Conservation (phyloP, 2,113 vertebrate genomes). For the Morone chrysops region DNA sequence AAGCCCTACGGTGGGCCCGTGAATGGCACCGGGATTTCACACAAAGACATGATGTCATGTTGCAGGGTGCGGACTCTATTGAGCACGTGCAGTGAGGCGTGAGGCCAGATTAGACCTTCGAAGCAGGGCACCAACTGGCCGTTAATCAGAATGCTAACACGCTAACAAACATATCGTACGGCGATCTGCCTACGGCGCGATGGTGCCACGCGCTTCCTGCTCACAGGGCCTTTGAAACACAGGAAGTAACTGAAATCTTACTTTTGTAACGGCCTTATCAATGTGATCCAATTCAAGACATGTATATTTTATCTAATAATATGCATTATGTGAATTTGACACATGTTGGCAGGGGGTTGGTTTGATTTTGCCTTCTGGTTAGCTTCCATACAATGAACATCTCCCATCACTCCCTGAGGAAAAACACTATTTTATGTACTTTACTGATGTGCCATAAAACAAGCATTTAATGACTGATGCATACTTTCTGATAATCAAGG, state of each 20-base stretch:
- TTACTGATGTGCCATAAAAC: no score
- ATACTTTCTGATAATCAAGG: neutral
- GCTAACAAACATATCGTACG: constrained; percentile 92
- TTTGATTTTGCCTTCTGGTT: constrained; percentile 47
- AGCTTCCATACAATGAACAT: constrained; percentile 43
- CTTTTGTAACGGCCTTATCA: constrained; percentile 42
- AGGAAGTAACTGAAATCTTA: constrained; percentile 62
- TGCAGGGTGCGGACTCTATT: constrained; percentile 88
- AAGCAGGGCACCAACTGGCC: constrained; percentile 85
- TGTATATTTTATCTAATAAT: constrained; percentile 48
- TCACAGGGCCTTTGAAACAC: constrained; percentile 70
- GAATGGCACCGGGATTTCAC: constrained; percentile 90
- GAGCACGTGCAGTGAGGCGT: constrained; percentile 89
- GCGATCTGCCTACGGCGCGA: constrained; percentile 88
- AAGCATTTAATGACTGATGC: neutral
- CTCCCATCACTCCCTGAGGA: constrained; percentile 41
- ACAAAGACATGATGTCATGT: constrained; percentile 94
- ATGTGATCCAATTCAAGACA: constrained; percentile 26
- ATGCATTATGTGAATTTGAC: constrained; percentile 32
- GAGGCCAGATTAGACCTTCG: constrained; percentile 87
- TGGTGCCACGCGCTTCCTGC: constrained; percentile 84
- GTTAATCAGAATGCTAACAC: constrained; percentile 86
- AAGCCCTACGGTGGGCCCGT: constrained; percentile 81
- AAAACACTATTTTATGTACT: constrained; percentile 21
- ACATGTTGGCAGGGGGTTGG: constrained; percentile 26